phyloP scores from a whole-genome alignment of 2,797 vertebrate genomes.

The Babyrousa celebensis region DNA sequence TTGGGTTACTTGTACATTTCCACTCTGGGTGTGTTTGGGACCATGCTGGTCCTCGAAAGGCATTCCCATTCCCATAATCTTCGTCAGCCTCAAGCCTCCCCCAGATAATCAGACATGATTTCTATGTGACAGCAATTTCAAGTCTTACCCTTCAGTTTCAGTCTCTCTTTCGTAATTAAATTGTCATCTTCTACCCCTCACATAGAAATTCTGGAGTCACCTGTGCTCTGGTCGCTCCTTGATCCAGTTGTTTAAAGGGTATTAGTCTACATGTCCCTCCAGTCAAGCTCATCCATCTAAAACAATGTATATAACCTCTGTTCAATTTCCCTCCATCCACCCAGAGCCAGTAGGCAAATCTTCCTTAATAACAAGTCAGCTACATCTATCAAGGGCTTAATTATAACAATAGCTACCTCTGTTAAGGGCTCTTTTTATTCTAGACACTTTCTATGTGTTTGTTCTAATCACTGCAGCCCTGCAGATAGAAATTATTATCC shows the following conservation, averaged over 20 bases:
- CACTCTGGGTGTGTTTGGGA: background rate
- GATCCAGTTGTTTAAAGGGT: background rate
- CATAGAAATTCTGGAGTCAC: background rate
- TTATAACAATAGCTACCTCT: background rate
- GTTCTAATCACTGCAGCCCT: background rate
- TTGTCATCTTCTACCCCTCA: background rate
- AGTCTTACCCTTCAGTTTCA: background rate
- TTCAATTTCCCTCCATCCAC: background rate
- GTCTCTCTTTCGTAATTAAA: background rate
- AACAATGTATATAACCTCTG: background rate
- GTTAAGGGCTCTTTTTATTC: background rate
- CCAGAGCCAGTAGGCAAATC: background rate
- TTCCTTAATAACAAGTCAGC: background rate
- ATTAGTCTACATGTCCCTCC: background rate
- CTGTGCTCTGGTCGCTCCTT: background rate
- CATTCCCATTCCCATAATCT: background rate
- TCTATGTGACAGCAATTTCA: background rate
- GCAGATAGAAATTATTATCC: background rate
- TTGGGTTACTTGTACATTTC: background rate
- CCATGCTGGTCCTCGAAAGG: background rate
- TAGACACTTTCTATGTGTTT: constrained; percentile 2
- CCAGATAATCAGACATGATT: background rate
- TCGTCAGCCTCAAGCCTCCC: background rate
- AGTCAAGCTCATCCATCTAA: background rate
- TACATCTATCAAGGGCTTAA: background rate